Percentiles rank a stretch among this genome's conserved stretches.
phyloP scores from a whole-genome alignment of 2,113 vertebrate genomes.

The Pyrgilauda ruficollis region DNA sequence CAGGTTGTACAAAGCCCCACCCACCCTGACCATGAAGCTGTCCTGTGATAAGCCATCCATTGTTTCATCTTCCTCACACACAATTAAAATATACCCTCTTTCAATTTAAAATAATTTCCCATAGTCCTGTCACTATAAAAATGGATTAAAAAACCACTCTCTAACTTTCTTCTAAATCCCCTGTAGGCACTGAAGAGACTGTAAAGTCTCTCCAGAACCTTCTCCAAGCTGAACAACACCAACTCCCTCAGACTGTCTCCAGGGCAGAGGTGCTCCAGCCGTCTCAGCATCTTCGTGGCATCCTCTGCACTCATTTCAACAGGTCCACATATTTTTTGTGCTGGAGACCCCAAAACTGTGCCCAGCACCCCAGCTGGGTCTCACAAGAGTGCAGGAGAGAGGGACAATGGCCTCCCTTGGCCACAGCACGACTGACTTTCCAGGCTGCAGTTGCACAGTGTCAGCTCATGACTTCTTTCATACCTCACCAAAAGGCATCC shows the following conservation, averaged over 20 bases:
- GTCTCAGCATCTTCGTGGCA: accelerated
- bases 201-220: accelerated
- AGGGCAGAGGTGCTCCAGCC: accelerated
- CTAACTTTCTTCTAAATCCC: accelerated
- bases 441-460: accelerated
- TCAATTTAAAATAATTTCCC: accelerated
- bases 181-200: neutral
- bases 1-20: neutral
- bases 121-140: no score
- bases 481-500: accelerated
- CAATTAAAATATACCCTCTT: neutral
- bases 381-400: accelerated
- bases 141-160: neutral
- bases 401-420: accelerated
- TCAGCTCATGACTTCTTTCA: neutral
- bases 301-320: accelerated
- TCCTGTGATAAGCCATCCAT: neutral
- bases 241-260: accelerated
- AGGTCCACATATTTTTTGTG: accelerated
- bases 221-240: accelerated
- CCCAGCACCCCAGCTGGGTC: accelerated
- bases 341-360: accelerated
- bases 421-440: accelerated
- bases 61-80: neutral
- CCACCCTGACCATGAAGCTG: accelerated